Conservation (phyloP, 2,888 invertebrate species). For the Drosophila sordidula region DNA sequence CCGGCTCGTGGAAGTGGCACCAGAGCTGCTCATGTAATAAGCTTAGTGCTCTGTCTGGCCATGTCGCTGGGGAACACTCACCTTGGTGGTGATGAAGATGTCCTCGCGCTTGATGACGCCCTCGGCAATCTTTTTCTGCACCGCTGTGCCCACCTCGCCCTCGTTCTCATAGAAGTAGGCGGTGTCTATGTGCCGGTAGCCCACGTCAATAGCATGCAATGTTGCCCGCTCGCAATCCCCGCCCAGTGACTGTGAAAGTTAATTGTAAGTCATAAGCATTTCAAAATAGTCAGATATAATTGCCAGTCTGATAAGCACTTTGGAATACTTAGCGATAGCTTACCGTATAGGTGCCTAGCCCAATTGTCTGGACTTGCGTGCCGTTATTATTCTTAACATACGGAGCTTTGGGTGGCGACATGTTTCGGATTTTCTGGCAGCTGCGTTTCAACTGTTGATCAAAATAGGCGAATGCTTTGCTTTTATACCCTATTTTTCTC, state of each 20-base stretch:
- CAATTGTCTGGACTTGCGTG: constrained; percentile 80
- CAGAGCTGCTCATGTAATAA: constrained; percentile 87
- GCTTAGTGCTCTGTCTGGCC: not conserved
- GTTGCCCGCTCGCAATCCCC: constrained; percentile 83
- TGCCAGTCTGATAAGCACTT: constrained; percentile 37
- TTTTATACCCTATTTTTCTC: constrained; percentile 30
- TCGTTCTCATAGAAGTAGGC: constrained; percentile 86
- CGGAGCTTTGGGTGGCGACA: constrained; percentile 57
- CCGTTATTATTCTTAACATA: constrained; percentile 82
- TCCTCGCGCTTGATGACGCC: constrained; percentile 85
- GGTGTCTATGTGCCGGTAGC: constrained; percentile 87
- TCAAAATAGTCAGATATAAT: constrained; percentile 10
- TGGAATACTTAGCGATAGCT: constrained; percentile 20
- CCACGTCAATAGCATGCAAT: constrained; percentile 86
- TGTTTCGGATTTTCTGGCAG: constrained; percentile 34
- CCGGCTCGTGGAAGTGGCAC: constrained; percentile 94
- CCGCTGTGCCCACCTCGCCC: constrained; percentile 85
- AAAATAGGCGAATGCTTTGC: constrained; percentile 1
- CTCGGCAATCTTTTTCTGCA: constrained; percentile 84
- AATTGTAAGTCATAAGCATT: constrained; percentile 20
- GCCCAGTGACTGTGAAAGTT: constrained; percentile 73
- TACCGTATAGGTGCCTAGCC: constrained; percentile 83
- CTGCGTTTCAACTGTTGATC: constrained; percentile 55
- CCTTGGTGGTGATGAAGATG: constrained; percentile 83
- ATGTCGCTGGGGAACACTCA: constrained; percentile 31